Percentiles rank a stretch among this genome's conserved stretches.
Conservation (phyloP, 2,113 vertebrate genomes). For the Cyanoliseus patagonus region DNA sequence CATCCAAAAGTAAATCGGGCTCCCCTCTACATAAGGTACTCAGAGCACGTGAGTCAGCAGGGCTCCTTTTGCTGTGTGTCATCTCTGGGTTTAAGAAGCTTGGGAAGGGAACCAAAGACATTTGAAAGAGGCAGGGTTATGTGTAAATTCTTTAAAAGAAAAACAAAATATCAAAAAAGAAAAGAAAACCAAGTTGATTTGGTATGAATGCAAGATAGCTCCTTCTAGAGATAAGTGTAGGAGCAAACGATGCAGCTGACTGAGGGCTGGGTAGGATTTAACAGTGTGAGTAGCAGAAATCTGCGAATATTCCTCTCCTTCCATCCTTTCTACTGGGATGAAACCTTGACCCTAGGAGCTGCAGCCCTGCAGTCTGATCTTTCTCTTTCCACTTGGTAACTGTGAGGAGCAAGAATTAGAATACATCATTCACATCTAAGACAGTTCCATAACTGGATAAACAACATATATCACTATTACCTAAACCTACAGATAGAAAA, state of each 20-base stretch:
- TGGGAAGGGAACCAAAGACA: neutral
- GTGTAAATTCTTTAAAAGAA: neutral
- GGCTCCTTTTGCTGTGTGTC: neutral
- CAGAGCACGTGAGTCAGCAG: neutral
- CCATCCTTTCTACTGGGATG: neutral
- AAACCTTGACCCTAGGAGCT: neutral
- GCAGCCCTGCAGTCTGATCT: neutral
- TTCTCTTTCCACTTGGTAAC: neutral
- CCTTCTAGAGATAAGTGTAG: neutral
- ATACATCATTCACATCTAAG: neutral
- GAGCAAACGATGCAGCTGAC: neutral
- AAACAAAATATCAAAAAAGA: neutral
- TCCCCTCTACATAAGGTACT: neutral
- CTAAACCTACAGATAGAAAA: neutral
- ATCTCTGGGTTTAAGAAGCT: neutral
- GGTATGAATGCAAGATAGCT: neutral
- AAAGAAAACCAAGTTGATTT: neutral
- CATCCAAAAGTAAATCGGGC: neutral
- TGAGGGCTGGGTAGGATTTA: neutral
- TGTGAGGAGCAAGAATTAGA: neutral
- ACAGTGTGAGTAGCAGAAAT: neutral
- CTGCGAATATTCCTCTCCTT: neutral
- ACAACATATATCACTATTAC: neutral
- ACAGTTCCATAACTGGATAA: neutral
- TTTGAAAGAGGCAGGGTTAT: neutral